Conservation (phyloP, 2,888 invertebrate species). For the Psylliodes chrysocephalus region DNA sequence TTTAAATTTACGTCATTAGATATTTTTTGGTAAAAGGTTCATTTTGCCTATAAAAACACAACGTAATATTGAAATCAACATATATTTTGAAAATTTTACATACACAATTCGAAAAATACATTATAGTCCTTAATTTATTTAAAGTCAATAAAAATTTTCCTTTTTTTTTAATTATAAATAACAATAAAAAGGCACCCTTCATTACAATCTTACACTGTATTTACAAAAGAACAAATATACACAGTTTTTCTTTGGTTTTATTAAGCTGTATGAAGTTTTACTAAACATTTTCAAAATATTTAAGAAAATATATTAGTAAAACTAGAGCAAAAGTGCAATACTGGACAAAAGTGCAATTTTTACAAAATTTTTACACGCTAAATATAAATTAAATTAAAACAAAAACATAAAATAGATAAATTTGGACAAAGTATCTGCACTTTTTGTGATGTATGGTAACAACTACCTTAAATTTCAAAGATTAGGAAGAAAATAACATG, state of each 20-base stretch:
- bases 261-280: conserved; percentile 64
- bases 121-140: conserved; percentile 42
- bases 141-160: conserved; percentile 38
- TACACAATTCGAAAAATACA: conserved; percentile 48
- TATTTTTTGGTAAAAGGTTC: too few species aligned
- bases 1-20: too few species aligned
- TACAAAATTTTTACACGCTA: conserved; percentile 43
- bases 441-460: conserved; percentile 27
- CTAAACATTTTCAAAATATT: conserved; percentile 53
- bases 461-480: conserved; percentile 7
- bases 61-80: conserved; percentile 48
- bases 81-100: conserved; percentile 50
- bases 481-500: background rate
- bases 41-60: background rate
- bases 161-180: conserved; percentile 36
- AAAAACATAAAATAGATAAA: background rate
- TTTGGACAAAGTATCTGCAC: conserved; percentile 27
- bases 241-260: conserved; percentile 60
- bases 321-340: conserved; percentile 60
- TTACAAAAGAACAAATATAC: conserved; percentile 34
- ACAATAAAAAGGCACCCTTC: conserved; percentile 52
- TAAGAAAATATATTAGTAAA: conserved; percentile 57
- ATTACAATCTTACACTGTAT: conserved; percentile 44
- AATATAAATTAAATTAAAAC: conserved; percentile 3
- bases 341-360: conserved; percentile 55